Evolutionary conservation across 1,140 invertebrate species (phyloP), one percentile per base, ranked within the genome.

Genomic region (Globodera rostochiensis): DNA sequence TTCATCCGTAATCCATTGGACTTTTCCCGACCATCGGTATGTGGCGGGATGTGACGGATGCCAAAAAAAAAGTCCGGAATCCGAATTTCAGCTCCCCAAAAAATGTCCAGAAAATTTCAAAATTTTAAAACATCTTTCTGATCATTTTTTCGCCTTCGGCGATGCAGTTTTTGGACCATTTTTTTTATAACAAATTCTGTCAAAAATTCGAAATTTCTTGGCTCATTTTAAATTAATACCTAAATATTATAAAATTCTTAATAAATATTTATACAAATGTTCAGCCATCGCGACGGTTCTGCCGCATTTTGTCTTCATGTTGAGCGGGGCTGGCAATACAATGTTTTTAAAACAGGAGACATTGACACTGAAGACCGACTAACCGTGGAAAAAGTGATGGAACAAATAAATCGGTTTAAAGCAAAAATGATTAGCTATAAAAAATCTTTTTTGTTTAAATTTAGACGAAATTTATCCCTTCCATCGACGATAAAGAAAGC

Each of bases 261-360:
- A 36, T 36, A 36, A 36, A 36, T 36, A 36, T 36, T 36, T 36
- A 36, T 36, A 36, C 36, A 36, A 36, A 36, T 36, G 67, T 71
- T 9, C 57, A 85, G 82, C 73, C 87, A 88, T 77, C 57, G 71
- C 11, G 88, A 89, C 69, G 88, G 87, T 25, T 82, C 85, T 6
- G 79, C 87, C 5, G 88, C 88, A 15, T 89, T 89, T 73, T 89
- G 88, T 74, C 80, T 89, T 8, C 70, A 82, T n/a, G 83, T 88
- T 0, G 83, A 77, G 70, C 83, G 77, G n/a, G 78, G 81, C n/a
- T 88, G 87, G 87, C 88, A 89, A 77, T 89, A 90, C 78, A 89
- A 89, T 80, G 84, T 89, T 7, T 89, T 89, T 74, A 89, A 89
- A 80, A 88, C 87, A 2, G 88, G 88, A 13, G 79, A 83, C 67